phyloP scores from a whole-genome alignment of 2,888 invertebrate genomes.

The Torymus tubicola region DNA sequence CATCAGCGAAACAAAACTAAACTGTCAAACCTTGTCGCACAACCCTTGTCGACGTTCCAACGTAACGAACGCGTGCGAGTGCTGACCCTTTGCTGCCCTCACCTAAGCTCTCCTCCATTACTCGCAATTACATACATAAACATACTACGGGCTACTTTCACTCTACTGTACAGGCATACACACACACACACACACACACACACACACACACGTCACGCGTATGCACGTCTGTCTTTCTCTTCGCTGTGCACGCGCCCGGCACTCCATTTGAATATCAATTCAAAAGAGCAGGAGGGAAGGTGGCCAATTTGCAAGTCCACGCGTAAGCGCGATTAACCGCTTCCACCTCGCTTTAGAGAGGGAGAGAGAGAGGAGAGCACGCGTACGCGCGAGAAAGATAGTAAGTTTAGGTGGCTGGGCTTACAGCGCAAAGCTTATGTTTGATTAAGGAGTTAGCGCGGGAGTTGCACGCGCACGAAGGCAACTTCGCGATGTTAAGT shows the following conservation, averaged over 20 bases:
- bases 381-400: neutral
- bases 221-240: neutral
- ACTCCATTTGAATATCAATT: conserved; percentile 54
- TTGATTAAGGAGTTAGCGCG: conserved; percentile 67
- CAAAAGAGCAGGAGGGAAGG: conserved; percentile 21
- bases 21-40: neutral
- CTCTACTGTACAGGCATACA: too few species aligned
- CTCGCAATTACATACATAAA: too few species aligned
- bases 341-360: conserved; percentile 4
- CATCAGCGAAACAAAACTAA: too few species aligned
- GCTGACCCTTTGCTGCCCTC: too few species aligned
- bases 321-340: conserved; percentile 58
- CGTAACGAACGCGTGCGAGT: too few species aligned
- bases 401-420: conserved; percentile 67
- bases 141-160: too few species aligned
- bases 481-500: conserved; percentile 62
- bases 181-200: too few species aligned
- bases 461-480: too few species aligned
- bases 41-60: too few species aligned
- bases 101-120: too few species aligned
- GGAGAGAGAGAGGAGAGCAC: neutral
- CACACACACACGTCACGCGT: neutral
- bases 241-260: conserved; percentile 14
- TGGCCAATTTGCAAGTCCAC: conserved; percentile 68
- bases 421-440: conserved; percentile 68